These are phyloP conservation scores for Nemoura dubitans DNA, from an alignment of 2,888 invertebrate genomes.

Conservation along the genomic window DNA sequence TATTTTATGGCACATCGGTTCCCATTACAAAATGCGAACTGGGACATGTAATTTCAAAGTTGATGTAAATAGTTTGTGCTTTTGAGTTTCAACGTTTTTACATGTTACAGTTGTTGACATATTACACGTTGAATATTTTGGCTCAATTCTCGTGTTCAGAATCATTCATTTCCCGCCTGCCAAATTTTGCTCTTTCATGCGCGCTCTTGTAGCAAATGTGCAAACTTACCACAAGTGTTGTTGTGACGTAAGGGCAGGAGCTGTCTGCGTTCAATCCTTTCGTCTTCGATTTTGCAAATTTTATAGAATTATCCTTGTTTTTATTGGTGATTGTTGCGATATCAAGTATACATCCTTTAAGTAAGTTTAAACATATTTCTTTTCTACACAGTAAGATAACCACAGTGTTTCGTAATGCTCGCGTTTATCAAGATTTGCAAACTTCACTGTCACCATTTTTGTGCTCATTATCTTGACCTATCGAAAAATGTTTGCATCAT, in stretches of 20 bases:
- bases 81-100: too few species aligned
- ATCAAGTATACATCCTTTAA: not conserved
- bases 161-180: not conserved
- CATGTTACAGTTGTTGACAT: too few species aligned
- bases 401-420: not conserved
- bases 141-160: not conserved
- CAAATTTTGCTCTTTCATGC: not conserved
- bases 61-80: too few species aligned
- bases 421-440: not conserved
- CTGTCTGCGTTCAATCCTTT: not conserved
- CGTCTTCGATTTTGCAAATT: not conserved
- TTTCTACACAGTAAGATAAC: not conserved
- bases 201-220: not conserved
- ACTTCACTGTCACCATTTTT: not conserved
- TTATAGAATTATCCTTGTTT: not conserved
- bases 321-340: not conserved
- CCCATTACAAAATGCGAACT: too few species aligned
- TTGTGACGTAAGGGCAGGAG: not conserved
- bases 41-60: too few species aligned
- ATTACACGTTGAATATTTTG: not conserved
- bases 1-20: too few species aligned
- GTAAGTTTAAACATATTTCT: not conserved
- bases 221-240: not conserved
- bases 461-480: slow-evolving; percentile 12
- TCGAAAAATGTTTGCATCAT: not conserved